Percentiles rank a stretch among this genome's conserved stretches.
These are phyloP conservation scores for Drosophila dives DNA, from an alignment of 2,888 invertebrate genomes.

Conservation along the genomic window DNA sequence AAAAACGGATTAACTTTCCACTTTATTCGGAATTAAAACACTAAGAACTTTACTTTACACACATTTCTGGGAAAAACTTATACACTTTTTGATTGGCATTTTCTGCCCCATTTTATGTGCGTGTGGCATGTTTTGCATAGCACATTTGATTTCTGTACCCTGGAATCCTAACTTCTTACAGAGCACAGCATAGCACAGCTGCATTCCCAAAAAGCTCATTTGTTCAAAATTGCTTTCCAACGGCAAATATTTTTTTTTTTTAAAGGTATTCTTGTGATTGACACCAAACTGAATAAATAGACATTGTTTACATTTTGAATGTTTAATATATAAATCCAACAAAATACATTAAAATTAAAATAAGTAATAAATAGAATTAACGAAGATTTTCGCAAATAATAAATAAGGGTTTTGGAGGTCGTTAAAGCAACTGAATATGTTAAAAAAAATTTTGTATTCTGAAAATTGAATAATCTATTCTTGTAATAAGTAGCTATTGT, in stretches of 20 bases:
- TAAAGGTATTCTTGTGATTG: neutral
- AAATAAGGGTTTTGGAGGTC: neutral
- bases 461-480: neutral
- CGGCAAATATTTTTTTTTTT: neutral
- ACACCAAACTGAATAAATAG: neutral
- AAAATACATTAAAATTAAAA: neutral
- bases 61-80: constrained; percentile 14
- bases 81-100: constrained; percentile 26
- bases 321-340: no score
- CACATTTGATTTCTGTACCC: constrained; percentile 18
- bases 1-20: neutral
- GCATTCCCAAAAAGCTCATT: neutral
- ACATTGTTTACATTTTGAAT: neutral
- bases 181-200: no score
- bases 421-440: no score
- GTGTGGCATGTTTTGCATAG: constrained; percentile 18
- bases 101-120: constrained; percentile 17
- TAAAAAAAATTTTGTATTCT: no score
- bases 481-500: neutral
- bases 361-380: no score
- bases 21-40: neutral
- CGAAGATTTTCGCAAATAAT: neutral
- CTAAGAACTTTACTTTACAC: constrained; percentile 9
- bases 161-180: neutral
- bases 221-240: neutral